Evolutionary conservation across 2,797 vertebrate species (phyloP).

Genomic region (Trematomus bernacchii): DNA sequence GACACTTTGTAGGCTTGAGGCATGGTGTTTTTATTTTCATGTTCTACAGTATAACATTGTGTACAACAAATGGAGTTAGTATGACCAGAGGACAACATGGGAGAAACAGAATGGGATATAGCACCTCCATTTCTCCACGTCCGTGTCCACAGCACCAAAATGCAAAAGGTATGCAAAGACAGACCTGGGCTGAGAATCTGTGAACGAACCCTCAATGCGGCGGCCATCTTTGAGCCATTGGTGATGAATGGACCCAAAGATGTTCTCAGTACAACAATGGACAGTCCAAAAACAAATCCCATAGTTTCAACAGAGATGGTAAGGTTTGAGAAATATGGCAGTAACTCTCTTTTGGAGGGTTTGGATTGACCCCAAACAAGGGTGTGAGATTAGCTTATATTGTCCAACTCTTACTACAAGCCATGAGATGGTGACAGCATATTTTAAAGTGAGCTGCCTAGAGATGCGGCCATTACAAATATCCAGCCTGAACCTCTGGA

Average conservation of each 20-base stretch:
- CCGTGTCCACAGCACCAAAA: slow-evolving; percentile 55
- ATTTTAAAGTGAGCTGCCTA: slow-evolving; percentile 58
- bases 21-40: slow-evolving; percentile 81
- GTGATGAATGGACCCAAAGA: slow-evolving; percentile 33
- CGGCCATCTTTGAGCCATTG: slow-evolving; percentile 43
- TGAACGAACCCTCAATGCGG: slow-evolving; percentile 43
- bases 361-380: slow-evolving; percentile 7
- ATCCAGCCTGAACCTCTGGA: slow-evolving; percentile 22
- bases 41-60: slow-evolving; percentile 76
- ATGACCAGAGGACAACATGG: slow-evolving; percentile 52
- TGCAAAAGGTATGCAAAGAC: slow-evolving; percentile 21
- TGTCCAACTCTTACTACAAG: slow-evolving; percentile 25
- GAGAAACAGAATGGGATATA: slow-evolving; percentile 62
- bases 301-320: slow-evolving; percentile 14
- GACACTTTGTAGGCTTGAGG: slow-evolving; percentile 73
- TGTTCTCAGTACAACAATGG: slow-evolving; percentile 26
- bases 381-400: slow-evolving; percentile 33
- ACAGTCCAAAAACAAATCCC: slow-evolving; percentile 63
- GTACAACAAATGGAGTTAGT: slow-evolving; percentile 64
- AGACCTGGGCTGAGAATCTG: slow-evolving; percentile 45
- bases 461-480: slow-evolving; percentile 47
- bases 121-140: slow-evolving; percentile 63
- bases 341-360: slow-evolving; percentile 30
- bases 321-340: slow-evolving; percentile 26
- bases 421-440: slow-evolving; percentile 13